Evolutionary conservation across 2,888 invertebrate species (phyloP).

Genomic region (Miltochrista miniata): DNA sequence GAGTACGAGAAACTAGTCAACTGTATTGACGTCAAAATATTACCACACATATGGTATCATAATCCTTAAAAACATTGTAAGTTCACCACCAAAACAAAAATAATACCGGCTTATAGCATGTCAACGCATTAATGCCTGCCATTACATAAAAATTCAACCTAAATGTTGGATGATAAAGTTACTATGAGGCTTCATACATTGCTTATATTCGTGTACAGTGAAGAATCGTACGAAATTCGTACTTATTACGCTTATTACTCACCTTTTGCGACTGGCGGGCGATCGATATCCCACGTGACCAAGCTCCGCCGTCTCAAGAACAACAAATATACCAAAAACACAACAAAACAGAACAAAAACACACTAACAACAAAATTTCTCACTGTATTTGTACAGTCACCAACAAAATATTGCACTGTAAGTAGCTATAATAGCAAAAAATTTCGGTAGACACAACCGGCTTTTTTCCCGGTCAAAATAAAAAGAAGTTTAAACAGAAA

Average conservation of each 20-base stretch:
- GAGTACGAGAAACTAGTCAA: not conserved
- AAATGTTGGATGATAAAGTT: not conserved
- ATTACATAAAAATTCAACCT: not conserved
- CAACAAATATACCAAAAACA: conserved; percentile 41
- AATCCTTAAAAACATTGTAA: not conserved
- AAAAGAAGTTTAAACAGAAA: conserved; percentile 47
- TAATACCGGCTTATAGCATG: not conserved
- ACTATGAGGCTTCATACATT: not conserved
- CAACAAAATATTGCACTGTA: conserved; percentile 52
- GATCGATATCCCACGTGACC: conserved; percentile 69
- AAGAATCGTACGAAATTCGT: conserved; percentile 11
- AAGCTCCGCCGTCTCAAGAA: conserved; percentile 44
- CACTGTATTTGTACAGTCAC: conserved; percentile 51
- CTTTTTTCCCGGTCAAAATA: conserved; percentile 73
- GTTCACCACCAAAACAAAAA: not conserved
- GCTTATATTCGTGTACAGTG: not conserved
- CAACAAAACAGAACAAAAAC: conserved; percentile 45
- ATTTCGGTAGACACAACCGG: conserved; percentile 60
- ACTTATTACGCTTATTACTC: conserved; percentile 29
- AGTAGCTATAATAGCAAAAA: conserved; percentile 47
- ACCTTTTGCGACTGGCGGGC: conserved; percentile 52
- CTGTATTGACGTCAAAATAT: not conserved
- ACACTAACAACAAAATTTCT: conserved; percentile 37
- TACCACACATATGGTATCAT: conserved; percentile 1
- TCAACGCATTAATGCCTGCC: not conserved